phyloP scores from a whole-genome alignment of 2,888 invertebrate genomes.

The Lottia scabra region DNA sequence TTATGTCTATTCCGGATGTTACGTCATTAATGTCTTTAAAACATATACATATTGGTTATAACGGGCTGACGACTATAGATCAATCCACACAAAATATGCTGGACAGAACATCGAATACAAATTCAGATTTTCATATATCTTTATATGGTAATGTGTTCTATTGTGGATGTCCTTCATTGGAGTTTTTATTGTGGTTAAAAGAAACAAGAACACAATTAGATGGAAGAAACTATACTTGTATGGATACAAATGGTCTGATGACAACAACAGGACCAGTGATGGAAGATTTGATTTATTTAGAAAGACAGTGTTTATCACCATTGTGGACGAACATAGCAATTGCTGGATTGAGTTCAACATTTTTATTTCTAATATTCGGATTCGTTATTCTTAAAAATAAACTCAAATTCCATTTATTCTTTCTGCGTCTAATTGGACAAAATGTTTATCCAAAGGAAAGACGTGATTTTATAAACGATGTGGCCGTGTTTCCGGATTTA shows the following conservation, averaged over 20 bases:
- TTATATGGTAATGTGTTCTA: too few relatives aligned
- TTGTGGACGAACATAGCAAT: too few relatives aligned
- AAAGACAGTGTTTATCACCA: neutral
- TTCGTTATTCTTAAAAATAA: neutral
- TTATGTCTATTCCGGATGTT: neutral
- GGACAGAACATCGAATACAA: neutral
- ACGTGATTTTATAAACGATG: neutral
- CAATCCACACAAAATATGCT: neutral
- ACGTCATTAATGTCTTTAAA: neutral
- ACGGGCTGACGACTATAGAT: neutral
- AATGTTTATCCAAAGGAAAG: neutral
- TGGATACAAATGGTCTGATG: neutral
- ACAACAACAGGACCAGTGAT: neutral
- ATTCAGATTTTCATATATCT: too few relatives aligned
- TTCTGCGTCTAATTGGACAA: neutral
- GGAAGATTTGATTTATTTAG: neutral
- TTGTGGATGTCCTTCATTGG: neutral
- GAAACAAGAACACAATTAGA: neutral
- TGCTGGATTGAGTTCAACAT: neutral
- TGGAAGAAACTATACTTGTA: neutral
- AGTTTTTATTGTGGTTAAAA: slow-evolving; percentile 1
- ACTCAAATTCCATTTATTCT: neutral
- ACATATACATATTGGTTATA: neutral
- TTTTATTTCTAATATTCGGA: neutral
- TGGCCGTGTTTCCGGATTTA: too few relatives aligned